phyloP scores from a whole-genome alignment of 2,888 invertebrate species.

The Clanis bilineata region DNA sequence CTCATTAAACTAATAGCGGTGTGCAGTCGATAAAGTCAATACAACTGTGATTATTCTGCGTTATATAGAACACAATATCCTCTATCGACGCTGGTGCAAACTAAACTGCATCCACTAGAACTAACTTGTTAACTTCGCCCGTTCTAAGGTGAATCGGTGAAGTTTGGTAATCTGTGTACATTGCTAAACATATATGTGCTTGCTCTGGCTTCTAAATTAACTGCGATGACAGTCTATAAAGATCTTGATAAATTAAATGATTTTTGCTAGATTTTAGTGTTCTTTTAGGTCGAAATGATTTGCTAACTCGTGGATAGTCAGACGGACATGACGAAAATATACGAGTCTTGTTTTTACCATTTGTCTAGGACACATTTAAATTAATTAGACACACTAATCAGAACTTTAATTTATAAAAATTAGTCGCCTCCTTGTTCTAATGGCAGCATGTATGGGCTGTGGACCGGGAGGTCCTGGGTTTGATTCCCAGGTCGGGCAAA shows the following conservation, averaged over 20 bases:
- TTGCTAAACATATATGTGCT: not conserved
- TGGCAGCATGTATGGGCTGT: no score
- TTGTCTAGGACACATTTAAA: no score
- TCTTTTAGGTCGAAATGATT: no score
- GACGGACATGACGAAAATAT: no score
- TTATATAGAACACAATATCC: not conserved
- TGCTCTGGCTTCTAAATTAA: not conserved
- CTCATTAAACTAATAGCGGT: not conserved
- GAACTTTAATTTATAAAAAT: no score
- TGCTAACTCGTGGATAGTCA: no score
- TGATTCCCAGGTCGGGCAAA: no score
- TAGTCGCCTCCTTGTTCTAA: no score
- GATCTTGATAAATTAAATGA: not conserved
- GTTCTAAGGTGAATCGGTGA: not conserved
- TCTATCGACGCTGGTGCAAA: constrained; percentile 1
- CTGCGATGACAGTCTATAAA: not conserved
- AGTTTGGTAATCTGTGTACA: constrained; percentile 9
- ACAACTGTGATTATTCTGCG: not conserved
- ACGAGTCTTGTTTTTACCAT: no score
- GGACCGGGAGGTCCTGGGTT: no score
- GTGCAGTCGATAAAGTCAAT: not conserved
- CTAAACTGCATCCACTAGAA: constrained; percentile 19
- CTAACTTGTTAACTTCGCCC: constrained; percentile 35
- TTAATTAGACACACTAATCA: no score
- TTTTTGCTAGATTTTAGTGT: not conserved